Conservation (phyloP, 2,113 vertebrate genomes). For the Gambusia holbrooki region DNA sequence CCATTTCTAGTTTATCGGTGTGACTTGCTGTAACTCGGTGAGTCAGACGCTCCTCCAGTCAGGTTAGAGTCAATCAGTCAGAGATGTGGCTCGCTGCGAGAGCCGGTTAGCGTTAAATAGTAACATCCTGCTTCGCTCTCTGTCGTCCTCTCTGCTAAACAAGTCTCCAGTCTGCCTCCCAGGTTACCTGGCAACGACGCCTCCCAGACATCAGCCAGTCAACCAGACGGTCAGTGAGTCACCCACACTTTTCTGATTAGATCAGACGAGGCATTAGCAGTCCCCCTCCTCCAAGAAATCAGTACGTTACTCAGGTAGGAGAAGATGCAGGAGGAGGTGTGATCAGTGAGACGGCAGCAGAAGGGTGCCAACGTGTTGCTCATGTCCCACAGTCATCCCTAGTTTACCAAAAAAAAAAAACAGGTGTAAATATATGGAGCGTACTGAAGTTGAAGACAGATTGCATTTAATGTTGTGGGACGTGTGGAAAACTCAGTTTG, state of each 20-base stretch:
- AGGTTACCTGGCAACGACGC: conserved; percentile 59
- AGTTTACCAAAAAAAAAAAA: not conserved
- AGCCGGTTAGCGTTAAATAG: conserved; percentile 50
- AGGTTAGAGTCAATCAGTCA: conserved; percentile 33
- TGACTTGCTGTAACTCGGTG: conserved; percentile 5
- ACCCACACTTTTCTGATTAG: conserved; percentile 39
- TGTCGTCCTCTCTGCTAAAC: conserved; percentile 70
- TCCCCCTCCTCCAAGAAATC: not conserved
- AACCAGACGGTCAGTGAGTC: conserved; percentile 40
- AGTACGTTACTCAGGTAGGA: not conserved
- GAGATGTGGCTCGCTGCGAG: conserved; percentile 28
- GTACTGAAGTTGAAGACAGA: not conserved
- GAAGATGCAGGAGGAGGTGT: not conserved
- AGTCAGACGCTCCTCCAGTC: conserved; percentile 38
- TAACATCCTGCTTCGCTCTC: conserved; percentile 44
- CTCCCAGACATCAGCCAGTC: conserved; percentile 27
- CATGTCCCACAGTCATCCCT: not conserved
- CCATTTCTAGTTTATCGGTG: not conserved
- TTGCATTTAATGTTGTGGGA: not conserved
- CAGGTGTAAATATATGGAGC: not conserved
- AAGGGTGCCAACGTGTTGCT: not conserved
- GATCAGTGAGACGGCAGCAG: not conserved
- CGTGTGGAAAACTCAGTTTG: too few species aligned
- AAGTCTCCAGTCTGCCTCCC: conserved; percentile 53
- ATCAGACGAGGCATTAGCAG: conserved; percentile 36